Conservation (phyloP, 2,888 invertebrate genomes). For the Podabrus alpinus region DNA sequence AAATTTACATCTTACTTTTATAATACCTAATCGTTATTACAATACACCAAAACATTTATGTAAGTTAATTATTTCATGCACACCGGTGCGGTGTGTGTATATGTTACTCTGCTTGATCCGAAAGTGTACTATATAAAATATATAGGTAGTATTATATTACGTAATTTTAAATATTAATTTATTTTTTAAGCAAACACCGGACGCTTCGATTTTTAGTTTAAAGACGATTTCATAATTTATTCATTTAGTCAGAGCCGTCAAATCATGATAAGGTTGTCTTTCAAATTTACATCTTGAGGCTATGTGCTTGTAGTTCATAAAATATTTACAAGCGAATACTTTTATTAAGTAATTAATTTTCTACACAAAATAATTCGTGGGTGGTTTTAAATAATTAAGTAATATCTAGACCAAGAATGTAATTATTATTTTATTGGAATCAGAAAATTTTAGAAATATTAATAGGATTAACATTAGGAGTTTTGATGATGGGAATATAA, state of each 20-base stretch:
- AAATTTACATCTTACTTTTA: conserved; percentile 15
- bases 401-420: background rate
- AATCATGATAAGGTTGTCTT: background rate
- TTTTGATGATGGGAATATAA: no score
- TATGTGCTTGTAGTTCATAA: background rate
- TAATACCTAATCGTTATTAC: background rate
- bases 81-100: background rate
- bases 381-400: background rate
- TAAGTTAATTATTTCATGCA: background rate
- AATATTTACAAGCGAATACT: background rate
- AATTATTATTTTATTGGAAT: background rate
- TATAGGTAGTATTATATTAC: background rate
- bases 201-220: background rate
- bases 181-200: background rate
- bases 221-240: background rate
- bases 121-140: background rate
- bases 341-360: background rate
- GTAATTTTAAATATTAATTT: background rate
- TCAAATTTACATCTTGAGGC: background rate
- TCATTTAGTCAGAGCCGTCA: background rate
- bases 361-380: background rate
- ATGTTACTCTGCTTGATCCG: background rate
- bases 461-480: no score
- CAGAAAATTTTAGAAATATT: background rate
- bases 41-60: background rate